Base-by-base conservation (phyloP, 2,113 vertebrate species). In the Tyrannus savana region DNA sequence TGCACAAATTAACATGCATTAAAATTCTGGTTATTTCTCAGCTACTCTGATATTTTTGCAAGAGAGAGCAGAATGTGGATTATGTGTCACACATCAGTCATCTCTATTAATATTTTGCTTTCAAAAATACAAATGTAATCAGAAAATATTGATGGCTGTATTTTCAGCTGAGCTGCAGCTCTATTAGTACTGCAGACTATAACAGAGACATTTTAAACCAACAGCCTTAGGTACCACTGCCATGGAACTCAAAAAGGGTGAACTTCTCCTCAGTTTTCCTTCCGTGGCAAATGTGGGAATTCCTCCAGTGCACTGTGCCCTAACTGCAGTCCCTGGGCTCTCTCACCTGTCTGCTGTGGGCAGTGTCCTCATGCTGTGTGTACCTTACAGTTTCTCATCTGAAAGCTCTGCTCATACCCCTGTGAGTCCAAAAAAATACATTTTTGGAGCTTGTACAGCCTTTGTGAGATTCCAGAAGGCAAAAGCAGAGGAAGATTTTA, bases 1-100 rank as follows among this genome's bases (percentile, higher is more conserved):
- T 30, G n/a, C 31, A 62, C 6, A 89, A 83, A 80, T 95, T 88
- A 90, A 30, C 63, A 83, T 47, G 28, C 16, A 58, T 82, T 93
- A 77, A 86, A 76, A 86, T 92, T 69, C 84, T 50, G 16, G 49
- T 62, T 83, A 28, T 64, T 94, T 94, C 89, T 90, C 59, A 76
- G 37, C 25, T 69, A 3, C 6, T 76, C 49, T 52, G 53, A 30
- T 93, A 77, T 86, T 90, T 92, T 86, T 94, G 79, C 46, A 52
- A 42, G 44, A 39, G 53, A 52, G 78, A 87, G 55, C 62, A 88
- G 44, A 76, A 68, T 72, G 71, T 82, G 25, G 47, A 30, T 88
- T 59, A 73, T 21, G 49, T 76, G 63, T 88, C 68, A 55, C 19
- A 6, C 41, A 83, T 49, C 83, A 56, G 13, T 64, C 27, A 11